Evolutionary conservation across 2,888 invertebrate species (phyloP), one percentile per base, ranked within the genome.

Genomic region (Acleris emargana): DNA sequence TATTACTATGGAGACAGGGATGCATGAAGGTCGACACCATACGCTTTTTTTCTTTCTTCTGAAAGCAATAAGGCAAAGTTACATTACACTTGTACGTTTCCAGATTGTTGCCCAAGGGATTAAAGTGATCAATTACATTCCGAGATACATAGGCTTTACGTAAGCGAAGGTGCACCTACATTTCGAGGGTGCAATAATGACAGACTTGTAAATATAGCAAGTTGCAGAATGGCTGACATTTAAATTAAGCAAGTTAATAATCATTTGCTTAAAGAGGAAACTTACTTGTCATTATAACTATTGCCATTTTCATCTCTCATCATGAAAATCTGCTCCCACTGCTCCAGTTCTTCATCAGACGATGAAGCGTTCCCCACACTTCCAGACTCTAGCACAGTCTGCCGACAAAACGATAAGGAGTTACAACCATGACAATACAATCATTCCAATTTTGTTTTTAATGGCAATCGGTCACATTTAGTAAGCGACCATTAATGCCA

Each of bases 1-100:
- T 73, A 97, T 94, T 68, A 97, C 96, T 79, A 97, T 94, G 28
- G 96, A 95, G 68, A 97, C 96, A 6, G 97, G 97, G 75, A 97
- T 96, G 84, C 97, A 97, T 9, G 97, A 97, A 7, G 97, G 97
- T 69, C 95, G 94, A 86, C 96, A 96, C 96, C 96, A 96, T 76
- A 94, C 94, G 70, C 91, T 91, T 58, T 84, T 79, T 74, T 90
- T 92, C 75, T 88, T 91, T 71, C 86, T 83, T 75, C 92, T 92
- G 78, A 32, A 72, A 73, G 69, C 69, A 80, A 47, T 38, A 20
- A 7, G 3, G 45, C 17, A 17, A 2, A n/a, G 17, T 45, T 45
- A 45, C 16, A n/a, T 43, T n/a, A 49, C 25, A 25, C 1, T 1
- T 25, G 7, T 25, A 25, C 25, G 5, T 28, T 32, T 5, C 11